These are phyloP conservation scores for Tupiocoris notatus DNA, from an alignment of 2,888 invertebrate species.

Conservation along the genomic window DNA sequence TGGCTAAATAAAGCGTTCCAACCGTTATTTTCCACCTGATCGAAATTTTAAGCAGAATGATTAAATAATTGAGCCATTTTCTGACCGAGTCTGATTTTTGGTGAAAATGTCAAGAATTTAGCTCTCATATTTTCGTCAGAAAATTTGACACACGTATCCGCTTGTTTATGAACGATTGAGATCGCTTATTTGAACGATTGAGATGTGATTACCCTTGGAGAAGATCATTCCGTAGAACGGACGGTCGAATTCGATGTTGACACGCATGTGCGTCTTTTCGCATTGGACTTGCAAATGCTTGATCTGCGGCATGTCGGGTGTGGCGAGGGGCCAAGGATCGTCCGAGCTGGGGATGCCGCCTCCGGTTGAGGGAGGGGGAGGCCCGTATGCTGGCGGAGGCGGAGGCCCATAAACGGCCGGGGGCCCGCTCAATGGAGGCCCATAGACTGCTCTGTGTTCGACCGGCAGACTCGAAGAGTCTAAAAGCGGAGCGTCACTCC, in stretches of 20 bases:
- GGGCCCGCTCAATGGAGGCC: constrained; percentile 49
- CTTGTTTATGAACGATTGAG: no score
- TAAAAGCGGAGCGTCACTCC: constrained; percentile 49
- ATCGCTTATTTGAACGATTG: no score
- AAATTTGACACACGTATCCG: no score
- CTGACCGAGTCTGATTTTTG: no score
- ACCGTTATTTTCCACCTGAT: no score
- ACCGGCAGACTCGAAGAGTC: constrained; percentile 51
- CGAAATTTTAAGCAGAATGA: no score
- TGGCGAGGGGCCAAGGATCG: constrained; percentile 79
- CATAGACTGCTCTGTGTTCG: constrained; percentile 52
- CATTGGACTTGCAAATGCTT: constrained; percentile 90
- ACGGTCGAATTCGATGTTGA: constrained; percentile 89
- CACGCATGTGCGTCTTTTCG: constrained; percentile 91
- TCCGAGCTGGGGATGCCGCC: constrained; percentile 55
- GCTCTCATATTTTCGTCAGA: no score
- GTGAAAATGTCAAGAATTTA: no score
- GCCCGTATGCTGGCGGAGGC: constrained; percentile 43
- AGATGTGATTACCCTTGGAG: constrained; percentile 70
- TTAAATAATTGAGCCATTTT: no score
- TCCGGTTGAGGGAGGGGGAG: constrained; percentile 45
- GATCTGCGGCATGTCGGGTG: constrained; percentile 90
- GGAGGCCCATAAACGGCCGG: constrained; percentile 18
- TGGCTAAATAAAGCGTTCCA: no score
- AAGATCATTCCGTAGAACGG: constrained; percentile 95